These are phyloP conservation scores for Steinernema carpocapsae DNA, from an alignment of 2,888 invertebrate species.

Conservation along the genomic window DNA sequence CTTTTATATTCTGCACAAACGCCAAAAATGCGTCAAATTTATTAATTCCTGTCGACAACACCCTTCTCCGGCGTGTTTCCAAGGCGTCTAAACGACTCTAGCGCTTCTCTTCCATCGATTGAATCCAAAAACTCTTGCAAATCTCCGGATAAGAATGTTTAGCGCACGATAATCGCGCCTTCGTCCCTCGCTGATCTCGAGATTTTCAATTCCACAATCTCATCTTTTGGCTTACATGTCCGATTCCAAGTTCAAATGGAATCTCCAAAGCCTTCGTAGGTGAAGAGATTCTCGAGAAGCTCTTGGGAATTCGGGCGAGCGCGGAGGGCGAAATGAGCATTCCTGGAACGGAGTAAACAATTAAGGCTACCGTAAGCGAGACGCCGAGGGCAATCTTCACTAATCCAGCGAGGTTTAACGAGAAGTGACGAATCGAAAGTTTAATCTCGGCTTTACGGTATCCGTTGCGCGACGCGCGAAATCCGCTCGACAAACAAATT, in stretches of 20 bases:
- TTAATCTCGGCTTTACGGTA: slow-evolving; percentile 34
- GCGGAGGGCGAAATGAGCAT: not conserved
- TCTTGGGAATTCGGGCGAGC: no score
- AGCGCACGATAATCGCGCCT: slow-evolving; percentile 15
- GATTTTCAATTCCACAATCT: not conserved
- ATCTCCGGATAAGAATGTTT: slow-evolving; percentile 1
- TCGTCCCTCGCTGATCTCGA: slow-evolving; percentile 29
- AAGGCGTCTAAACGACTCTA: not conserved
- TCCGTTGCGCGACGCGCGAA: slow-evolving; percentile 27
- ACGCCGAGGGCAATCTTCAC: slow-evolving; percentile 4
- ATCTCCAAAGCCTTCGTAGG: no score
- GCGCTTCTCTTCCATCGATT: slow-evolving; percentile 11
- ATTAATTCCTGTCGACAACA: not conserved
- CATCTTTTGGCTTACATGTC: not conserved
- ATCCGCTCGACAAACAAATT: slow-evolving; percentile 20
- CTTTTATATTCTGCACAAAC: not conserved
- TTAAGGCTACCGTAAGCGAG: not conserved
- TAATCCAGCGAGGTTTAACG: slow-evolving; percentile 6
- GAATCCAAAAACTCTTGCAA: slow-evolving; percentile 4
- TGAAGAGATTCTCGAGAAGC: no score
- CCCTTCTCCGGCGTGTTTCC: slow-evolving; percentile 23
- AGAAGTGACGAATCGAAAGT: slow-evolving; percentile 29
- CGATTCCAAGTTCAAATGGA: not conserved
- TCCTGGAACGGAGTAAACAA: not conserved
- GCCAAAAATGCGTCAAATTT: not conserved